Evolutionary conservation across 2,797 vertebrate species (phyloP), one percentile per base, ranked within the genome.

Genomic region (Nyctalus aviator): DNA sequence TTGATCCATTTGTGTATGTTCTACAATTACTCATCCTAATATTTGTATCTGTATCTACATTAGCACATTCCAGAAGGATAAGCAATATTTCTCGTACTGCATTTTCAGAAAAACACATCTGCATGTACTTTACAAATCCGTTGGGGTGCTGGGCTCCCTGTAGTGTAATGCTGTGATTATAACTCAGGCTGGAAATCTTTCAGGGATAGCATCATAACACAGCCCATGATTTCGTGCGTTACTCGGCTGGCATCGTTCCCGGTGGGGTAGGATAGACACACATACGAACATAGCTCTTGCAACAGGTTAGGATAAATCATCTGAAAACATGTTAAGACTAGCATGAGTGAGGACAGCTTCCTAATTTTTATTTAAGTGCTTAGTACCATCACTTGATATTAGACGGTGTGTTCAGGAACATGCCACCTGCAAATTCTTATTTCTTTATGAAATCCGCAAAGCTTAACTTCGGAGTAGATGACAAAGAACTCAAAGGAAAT

Each of bases 71-170:
- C 71, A 82, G 73, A 79, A 96, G 66, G 53, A 88, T 90, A 92
- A 96, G 85, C 73, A 90, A 64, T 93, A 71, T 88, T 93, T 93
- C 66, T 84, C 93, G 50, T 27, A 76, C 21, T 93, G 62, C 7
- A 69, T 88, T 84, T 86, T 90, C 59, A 75, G 83, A 72, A 72
- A 86, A 82, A 84, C 57, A 96, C 96, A 97, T 93, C 94, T 97
- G 95, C 57, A 94, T 96, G 94, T 94, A 82, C 90, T 97, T 96
- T 95, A 91, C 66, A 76, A 95, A 90, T 93, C 50, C 93, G 77
- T 25, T 9, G 21, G 83, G 82, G 91, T 92, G 27, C 84, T 78
- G 25, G 62, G 62, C 83, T 96, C 94, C 94, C 95, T 95, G 32
- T 81, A 69, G 95, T 83, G 88, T 79, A 94, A 88, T 77, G 68